Evolutionary conservation across 2,888 invertebrate genomes (phyloP).

Genomic region (Sussaba pulchella): DNA sequence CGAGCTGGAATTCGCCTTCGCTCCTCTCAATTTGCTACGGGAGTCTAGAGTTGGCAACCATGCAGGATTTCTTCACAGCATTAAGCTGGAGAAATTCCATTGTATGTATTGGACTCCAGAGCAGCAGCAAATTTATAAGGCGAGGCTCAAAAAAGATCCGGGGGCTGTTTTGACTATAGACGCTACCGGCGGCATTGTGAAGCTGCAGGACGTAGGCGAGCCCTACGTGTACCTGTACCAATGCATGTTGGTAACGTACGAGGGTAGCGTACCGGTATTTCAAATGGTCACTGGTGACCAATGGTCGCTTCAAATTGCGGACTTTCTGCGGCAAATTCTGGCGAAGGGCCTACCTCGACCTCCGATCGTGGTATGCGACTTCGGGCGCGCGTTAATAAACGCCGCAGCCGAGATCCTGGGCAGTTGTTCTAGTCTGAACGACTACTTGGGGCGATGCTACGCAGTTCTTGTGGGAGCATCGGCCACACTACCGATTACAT

Average conservation of each 20-base stretch:
- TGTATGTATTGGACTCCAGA: slow-evolving; percentile 56
- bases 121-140: slow-evolving; percentile 21
- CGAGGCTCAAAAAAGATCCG: slow-evolving; percentile 42
- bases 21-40: slow-evolving; percentile 42
- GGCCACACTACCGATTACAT: slow-evolving; percentile 33
- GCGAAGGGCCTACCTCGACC: slow-evolving; percentile 38
- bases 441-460: slow-evolving; percentile 66
- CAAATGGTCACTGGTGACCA: slow-evolving; percentile 53
- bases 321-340: slow-evolving; percentile 37
- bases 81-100: slow-evolving; percentile 49
- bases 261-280: slow-evolving; percentile 52
- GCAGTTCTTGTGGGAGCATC: not conserved
- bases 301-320: slow-evolving; percentile 29
- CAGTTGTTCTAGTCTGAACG: slow-evolving; percentile 53
- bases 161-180: slow-evolving; percentile 46
- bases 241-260: slow-evolving; percentile 42
- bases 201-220: slow-evolving; percentile 26
- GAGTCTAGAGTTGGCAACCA: slow-evolving; percentile 46
- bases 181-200: slow-evolving; percentile 53
- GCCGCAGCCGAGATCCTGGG: slow-evolving; percentile 63
- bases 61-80: slow-evolving; percentile 60
- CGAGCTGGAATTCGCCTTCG: slow-evolving; percentile 46
- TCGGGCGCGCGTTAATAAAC: slow-evolving; percentile 57
- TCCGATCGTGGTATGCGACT: slow-evolving; percentile 52
- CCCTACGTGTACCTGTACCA: slow-evolving; percentile 54